Base-by-base conservation (phyloP, 2,888 invertebrate genomes). In the Atethmia centrago region DNA sequence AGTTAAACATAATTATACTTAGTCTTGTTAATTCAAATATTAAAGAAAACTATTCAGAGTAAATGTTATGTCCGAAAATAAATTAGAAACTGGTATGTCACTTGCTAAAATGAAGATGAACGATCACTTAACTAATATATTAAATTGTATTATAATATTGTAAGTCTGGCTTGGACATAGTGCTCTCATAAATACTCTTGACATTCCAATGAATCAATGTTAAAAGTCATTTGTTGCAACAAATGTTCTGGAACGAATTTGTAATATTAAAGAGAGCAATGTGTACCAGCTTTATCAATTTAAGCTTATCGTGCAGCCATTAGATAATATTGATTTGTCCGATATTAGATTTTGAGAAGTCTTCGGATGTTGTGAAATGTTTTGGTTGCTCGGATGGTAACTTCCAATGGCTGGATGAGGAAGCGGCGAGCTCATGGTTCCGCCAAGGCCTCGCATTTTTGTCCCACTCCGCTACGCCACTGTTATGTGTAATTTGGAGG, bases 401-500 rank as follows among this genome's bases (percentile, higher is more conserved):
- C 64, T 74, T 87, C 87, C 85, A 87, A 90, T 92, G 91, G 90
- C 90, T 92, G 90, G 88, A 93, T 87, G 90, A 93, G 92, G 92
- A 92, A 91, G 92, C 88, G 85, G 78, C 84, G 88, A 87, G 88
- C 88, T 80, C 73, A 70, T 82, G 88, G 85, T 87, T 87, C 87
- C 86, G 84, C 82, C 83, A 87, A 92, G 92, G 90, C 93, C 92
- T 93, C 92, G 92, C 88, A 90, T 93, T 93, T 94, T 93, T 92
- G 92, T 94, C 92, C 91, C 89, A 91, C 87, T 92, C 89, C 89
- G 93, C 92, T 90, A 92, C 92, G 92, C 93, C 91, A 93, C 94
- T 95, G 95, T 95, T 95, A 95, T 96, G 96, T 96, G 96, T 96
- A 95, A 95, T 96, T 96, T 96, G 94, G 95, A 96, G 96, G 96